These are phyloP conservation scores for Leptinotarsa peninsularis DNA, from an alignment of 2,888 invertebrate species.

Conservation along the genomic window DNA sequence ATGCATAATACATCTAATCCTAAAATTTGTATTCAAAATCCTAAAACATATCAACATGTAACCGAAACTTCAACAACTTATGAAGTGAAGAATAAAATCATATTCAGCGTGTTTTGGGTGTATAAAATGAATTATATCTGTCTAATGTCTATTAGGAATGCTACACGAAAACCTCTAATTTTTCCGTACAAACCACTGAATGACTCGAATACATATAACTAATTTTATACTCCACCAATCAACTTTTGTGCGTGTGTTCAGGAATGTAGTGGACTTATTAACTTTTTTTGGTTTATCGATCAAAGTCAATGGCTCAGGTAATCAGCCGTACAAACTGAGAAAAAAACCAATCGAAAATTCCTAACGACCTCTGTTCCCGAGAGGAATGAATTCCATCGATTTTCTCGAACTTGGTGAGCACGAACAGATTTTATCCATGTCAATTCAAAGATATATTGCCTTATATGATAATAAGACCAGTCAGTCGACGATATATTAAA, in stretches of 20 bases:
- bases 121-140: no score
- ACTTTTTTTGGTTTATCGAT: constrained; percentile 1
- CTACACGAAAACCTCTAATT: not conserved
- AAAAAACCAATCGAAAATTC: constrained; percentile 8
- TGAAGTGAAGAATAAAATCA: no score
- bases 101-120: no score
- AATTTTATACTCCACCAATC: not conserved
- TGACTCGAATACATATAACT: not conserved
- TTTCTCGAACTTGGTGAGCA: constrained; percentile 11
- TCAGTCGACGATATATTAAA: constrained; percentile 23
- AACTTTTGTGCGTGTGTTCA: not conserved
- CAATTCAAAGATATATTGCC: constrained; percentile 15
- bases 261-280: constrained; percentile 9
- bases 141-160: no score
- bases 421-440: constrained; percentile 16
- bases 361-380: not conserved
- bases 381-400: constrained; percentile 12
- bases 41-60: no score
- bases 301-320: not conserved
- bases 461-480: constrained; percentile 23
- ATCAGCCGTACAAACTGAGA: constrained; percentile 13
- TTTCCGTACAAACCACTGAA: not conserved
- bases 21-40: no score
- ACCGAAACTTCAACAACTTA: no score
- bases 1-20: no score